Conservation (phyloP, 2,888 invertebrate species). For the Pinctada fucata region DNA sequence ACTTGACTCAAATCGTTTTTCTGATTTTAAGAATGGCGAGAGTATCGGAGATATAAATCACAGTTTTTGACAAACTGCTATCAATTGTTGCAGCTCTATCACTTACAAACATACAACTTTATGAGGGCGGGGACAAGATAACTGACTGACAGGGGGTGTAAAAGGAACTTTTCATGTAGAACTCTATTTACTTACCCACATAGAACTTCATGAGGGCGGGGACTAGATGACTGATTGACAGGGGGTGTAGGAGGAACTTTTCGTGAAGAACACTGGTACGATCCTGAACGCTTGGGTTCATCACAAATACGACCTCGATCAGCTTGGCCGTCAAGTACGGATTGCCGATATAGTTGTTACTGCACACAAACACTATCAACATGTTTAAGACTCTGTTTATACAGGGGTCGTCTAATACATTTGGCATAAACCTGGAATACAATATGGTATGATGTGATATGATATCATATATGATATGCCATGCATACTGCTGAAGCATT, state of each 20-base stretch:
- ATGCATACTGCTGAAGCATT: too few relatives aligned
- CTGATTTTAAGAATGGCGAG: too few relatives aligned
- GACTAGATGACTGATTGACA: constrained; percentile 89
- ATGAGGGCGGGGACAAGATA: constrained; percentile 92
- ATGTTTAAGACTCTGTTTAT: constrained; percentile 85
- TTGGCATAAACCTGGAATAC: constrained; percentile 59
- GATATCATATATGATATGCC: too few relatives aligned
- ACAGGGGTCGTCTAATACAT: constrained; percentile 62
- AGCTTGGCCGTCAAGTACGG: constrained; percentile 98
- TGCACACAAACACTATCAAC: constrained; percentile 93
- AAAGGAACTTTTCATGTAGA: constrained; percentile 88
- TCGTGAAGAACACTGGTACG: constrained; percentile 80
- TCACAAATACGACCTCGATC: constrained; percentile 86
- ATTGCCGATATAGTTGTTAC: constrained; percentile 94
- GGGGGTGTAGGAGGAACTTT: constrained; percentile 91
- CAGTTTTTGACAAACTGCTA: too few relatives aligned
- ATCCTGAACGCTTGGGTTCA: constrained; percentile 79
- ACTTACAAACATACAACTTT: constrained; percentile 92
- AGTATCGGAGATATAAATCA: too few relatives aligned
- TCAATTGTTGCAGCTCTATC: not conserved
- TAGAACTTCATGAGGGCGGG: constrained; percentile 98
- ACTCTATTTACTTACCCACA: constrained; percentile 80
- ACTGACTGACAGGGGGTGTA: constrained; percentile 89
- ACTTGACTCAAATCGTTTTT: too few relatives aligned
- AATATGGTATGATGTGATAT: too few relatives aligned